These are phyloP conservation scores for Proctacanthus coquilletti DNA, from an alignment of 1,140 invertebrate genomes.

Conservation along the genomic window DNA sequence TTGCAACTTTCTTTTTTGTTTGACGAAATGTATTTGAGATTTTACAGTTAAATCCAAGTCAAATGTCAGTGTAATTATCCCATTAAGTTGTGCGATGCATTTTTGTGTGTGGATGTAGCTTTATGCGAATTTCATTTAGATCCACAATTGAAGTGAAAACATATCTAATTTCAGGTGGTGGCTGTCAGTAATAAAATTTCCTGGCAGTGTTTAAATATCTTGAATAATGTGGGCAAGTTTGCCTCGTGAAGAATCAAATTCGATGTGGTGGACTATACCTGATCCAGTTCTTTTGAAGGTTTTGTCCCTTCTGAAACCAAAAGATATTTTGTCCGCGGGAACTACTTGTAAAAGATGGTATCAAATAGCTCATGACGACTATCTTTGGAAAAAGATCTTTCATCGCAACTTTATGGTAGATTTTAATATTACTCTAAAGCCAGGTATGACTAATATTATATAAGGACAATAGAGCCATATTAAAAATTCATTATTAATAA, in stretches of 20 bases:
- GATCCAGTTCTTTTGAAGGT: slow-evolving; percentile 52
- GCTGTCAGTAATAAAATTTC: no score
- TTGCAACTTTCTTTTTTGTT: slow-evolving; percentile 4
- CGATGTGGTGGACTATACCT: slow-evolving; percentile 44
- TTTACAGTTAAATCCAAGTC: no score
- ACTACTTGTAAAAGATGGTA: slow-evolving; percentile 44
- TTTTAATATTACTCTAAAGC: slow-evolving; percentile 40
- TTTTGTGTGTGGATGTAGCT: no score
- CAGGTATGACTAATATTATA: slow-evolving; percentile 32
- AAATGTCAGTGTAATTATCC: no score
- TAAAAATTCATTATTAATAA: background rate
- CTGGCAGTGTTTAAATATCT: no score
- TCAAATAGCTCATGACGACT: slow-evolving; percentile 43
- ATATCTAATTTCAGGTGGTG: no score
- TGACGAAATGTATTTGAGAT: no score
- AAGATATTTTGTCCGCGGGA: slow-evolving; percentile 39
- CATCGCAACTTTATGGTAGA: slow-evolving; percentile 50
- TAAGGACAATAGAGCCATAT: background rate
- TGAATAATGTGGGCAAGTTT: no score
- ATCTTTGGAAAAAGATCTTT: slow-evolving; percentile 54
- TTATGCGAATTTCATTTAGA: no score
- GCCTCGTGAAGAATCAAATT: no score
- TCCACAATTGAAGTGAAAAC: no score
- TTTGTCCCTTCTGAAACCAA: slow-evolving; percentile 43
- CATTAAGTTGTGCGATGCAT: no score